Evolutionary conservation across 2,797 vertebrate genomes (phyloP).

Genomic region (Melanotaenia boesemani): DNA sequence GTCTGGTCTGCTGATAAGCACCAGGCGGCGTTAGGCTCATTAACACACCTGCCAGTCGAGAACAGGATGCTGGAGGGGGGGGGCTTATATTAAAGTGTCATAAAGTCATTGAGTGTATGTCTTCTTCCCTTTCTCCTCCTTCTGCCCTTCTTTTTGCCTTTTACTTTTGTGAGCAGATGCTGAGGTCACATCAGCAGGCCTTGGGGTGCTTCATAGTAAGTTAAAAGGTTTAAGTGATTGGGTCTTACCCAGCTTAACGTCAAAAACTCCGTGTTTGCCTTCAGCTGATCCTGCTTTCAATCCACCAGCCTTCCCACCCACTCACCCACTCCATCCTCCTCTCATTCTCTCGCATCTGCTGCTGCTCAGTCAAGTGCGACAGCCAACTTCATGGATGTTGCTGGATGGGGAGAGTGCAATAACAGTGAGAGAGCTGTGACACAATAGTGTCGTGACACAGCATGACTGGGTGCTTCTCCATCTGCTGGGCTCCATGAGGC

Average conservation of each 20-base stretch:
- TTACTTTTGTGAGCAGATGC: slow-evolving; percentile 53
- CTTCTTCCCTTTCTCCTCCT: slow-evolving; percentile 7
- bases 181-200: slow-evolving; percentile 53
- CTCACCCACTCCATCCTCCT: neutral
- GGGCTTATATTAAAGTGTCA: slow-evolving; percentile 47
- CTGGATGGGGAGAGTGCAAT: slow-evolving; percentile 33
- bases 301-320: slow-evolving; percentile 17
- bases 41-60: slow-evolving; percentile 60
- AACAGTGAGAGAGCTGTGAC: slow-evolving; percentile 35
- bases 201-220: slow-evolving; percentile 40
- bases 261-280: slow-evolving; percentile 74
- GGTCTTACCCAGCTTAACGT: slow-evolving; percentile 77
- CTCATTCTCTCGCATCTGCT: slow-evolving; percentile 27
- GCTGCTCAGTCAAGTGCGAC: slow-evolving; percentile 36
- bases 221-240: slow-evolving; percentile 78
- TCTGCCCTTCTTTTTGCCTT: slow-evolving; percentile 11
- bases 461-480: slow-evolving; percentile 52
- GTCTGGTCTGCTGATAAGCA: slow-evolving; percentile 58
- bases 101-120: slow-evolving; percentile 21
- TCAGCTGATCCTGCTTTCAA: slow-evolving; percentile 55
- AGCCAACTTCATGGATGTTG: slow-evolving; percentile 54
- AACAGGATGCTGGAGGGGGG: neutral
- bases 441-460: slow-evolving; percentile 56
- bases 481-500: slow-evolving; percentile 50
- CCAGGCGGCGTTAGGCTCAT: slow-evolving; percentile 51